Evolutionary conservation across 2,113 vertebrate genomes (phyloP), one percentile per base, ranked within the genome.

Genomic region (Sus scrofa): DNA sequence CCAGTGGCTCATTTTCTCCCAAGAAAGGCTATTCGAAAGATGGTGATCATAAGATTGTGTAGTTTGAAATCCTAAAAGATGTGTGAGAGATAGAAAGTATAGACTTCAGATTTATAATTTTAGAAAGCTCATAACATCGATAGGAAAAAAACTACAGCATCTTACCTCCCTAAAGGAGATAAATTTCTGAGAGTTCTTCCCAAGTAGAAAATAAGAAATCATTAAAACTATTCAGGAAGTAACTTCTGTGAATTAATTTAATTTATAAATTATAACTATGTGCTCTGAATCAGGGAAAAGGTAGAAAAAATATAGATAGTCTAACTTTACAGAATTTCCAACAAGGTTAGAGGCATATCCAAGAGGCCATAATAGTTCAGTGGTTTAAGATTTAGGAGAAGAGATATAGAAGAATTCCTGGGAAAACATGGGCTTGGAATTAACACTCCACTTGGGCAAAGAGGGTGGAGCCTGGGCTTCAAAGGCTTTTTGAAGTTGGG

Each of bases 11-110:
- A 65, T 90, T 94, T 90, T 94, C 90, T 87, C 67, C 85, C 39
- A 91, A 89, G 63, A 78, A 97, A 94, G 84, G 82, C 74, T 95
- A 89, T 89, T 94, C 91, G 37, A 91, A 96, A 94, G 79, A 96
- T 62, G 82, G 39, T 96, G 44, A 94, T 86, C 56, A 63, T 79
- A 95, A 94, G 63, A 91, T 26, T 74, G 27, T 88, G 11, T 20
- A 87, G 50, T 90, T 58, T 92, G 8, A 86, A 87, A 82, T 89
- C 87, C 60, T 77, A 71, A 93, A 44, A 89, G 73, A 87, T 14
- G 12, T 83, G 70, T 93, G 34, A 93, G 58, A 87, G 32, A 89
- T 86, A 62, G 44, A 85, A 96, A 87, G 74, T 70, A 90, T 7
- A 82, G 56, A 84, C 70, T 94, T 91, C 27, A 84, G 88, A 89